phyloP scores from a whole-genome alignment of 2,113 vertebrate genomes.

The Herpailurus yagouaroundi region DNA sequence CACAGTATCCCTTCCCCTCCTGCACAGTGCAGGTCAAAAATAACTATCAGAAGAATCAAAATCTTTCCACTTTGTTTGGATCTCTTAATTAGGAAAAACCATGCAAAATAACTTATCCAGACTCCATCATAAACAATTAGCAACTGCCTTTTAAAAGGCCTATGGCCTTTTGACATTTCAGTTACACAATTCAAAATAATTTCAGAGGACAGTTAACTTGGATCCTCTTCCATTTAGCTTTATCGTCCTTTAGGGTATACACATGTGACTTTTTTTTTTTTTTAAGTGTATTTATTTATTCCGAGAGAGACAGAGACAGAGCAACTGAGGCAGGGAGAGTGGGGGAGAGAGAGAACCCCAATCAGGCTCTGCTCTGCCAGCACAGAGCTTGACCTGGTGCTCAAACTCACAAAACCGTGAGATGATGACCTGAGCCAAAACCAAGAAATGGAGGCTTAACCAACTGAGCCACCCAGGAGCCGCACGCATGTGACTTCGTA shows the following conservation, averaged over 20 bases:
- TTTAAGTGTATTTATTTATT: too few species aligned
- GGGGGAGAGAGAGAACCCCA: too few species aligned
- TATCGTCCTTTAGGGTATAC: background rate
- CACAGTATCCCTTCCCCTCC: background rate
- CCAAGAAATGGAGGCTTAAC: too few species aligned
- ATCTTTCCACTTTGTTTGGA: background rate
- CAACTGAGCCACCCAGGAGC: too few species aligned
- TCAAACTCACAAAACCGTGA: too few species aligned
- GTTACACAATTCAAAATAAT: constrained; percentile 33
- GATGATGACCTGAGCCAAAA: too few species aligned
- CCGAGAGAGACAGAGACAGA: too few species aligned
- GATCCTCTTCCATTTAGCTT: background rate
- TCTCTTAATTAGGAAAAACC: constrained; percentile 26
- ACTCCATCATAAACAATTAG: constrained; percentile 16
- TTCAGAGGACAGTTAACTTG: constrained; percentile 44
- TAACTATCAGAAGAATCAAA: background rate
- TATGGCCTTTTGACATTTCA: constrained; percentile 19
- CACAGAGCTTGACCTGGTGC: too few species aligned
- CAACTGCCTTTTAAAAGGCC: constrained; percentile 17
- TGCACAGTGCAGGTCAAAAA: background rate
- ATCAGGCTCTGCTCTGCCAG: too few species aligned
- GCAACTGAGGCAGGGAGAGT: too few species aligned
- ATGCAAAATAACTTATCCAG: constrained; percentile 35
- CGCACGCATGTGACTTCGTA: background rate
- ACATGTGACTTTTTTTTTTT: background rate